phyloP scores from a whole-genome alignment of 2,113 vertebrate species.

The Sprattus sprattus region DNA sequence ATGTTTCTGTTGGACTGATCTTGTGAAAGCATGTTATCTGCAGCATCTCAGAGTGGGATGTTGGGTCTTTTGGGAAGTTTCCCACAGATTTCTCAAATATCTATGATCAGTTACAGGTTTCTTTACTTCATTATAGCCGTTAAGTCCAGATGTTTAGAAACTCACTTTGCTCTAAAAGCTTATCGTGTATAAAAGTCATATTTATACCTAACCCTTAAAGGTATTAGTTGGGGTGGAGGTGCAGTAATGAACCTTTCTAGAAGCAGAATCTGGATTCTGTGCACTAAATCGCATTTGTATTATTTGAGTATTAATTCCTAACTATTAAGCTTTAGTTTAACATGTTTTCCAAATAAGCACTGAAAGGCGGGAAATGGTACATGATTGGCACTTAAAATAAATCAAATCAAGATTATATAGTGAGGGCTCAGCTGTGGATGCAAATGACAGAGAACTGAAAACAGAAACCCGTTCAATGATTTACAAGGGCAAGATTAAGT shows the following conservation, averaged over 20 bases:
- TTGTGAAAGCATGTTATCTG: not conserved
- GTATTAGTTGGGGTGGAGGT: no score
- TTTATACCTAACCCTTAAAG: no score
- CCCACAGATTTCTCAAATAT: not conserved
- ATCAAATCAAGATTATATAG: not conserved
- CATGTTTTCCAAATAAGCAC: no score
- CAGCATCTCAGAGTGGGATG: not conserved
- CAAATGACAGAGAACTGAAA: constrained; percentile 33
- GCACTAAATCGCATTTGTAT: no score
- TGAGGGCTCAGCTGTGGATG: not conserved
- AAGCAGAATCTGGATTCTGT: no score
- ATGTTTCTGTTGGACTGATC: no score
- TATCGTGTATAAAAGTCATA: not conserved
- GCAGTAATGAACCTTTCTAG: no score
- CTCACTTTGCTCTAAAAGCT: not conserved
- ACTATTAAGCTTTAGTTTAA: no score
- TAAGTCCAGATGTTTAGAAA: not conserved
- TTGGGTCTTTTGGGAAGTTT: not conserved
- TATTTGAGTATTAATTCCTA: no score
- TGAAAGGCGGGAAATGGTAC: no score
- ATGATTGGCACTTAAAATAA: not conserved
- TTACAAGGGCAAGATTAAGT: constrained; percentile 47
- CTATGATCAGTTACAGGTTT: not conserved
- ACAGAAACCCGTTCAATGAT: constrained; percentile 45
- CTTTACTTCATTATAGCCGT: not conserved